A percentile compares a stretch with the other conserved stretches of the same genome.
Conservation (phyloP, 2,113 vertebrate species). For the Engystomops pustulosus region DNA sequence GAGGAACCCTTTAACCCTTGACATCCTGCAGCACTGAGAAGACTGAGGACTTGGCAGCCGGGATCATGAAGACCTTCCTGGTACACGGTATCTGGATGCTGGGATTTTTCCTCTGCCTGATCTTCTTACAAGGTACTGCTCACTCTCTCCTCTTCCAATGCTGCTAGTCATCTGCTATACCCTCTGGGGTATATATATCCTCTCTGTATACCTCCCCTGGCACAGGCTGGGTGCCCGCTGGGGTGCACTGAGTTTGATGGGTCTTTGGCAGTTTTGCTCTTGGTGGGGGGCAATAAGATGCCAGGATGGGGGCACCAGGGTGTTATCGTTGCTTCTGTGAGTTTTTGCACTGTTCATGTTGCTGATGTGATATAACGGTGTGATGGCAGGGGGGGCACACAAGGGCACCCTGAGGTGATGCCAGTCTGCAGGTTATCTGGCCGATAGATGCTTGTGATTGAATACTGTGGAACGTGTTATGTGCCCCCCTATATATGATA, state of each 20-base stretch:
- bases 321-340: too few species aligned
- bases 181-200: too few species aligned
- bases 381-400: not conserved
- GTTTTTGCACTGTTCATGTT: not conserved
- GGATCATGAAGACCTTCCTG: slow-evolving; percentile 84
- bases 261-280: not conserved
- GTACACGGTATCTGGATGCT: slow-evolving; percentile 84
- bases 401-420: slow-evolving; percentile 21
- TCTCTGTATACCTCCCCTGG: not conserved
- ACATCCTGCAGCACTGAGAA: slow-evolving; percentile 47
- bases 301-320: slow-evolving; percentile 2
- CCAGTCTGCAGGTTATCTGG: not conserved
- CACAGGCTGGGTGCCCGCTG: slow-evolving; percentile 17
- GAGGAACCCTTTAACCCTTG: slow-evolving; percentile 4
- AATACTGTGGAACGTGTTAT: too few species aligned
- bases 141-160: slow-evolving; percentile 48
- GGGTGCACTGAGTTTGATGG: slow-evolving; percentile 23
- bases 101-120: slow-evolving; percentile 82
- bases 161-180: slow-evolving; percentile 20
- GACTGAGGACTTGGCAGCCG: slow-evolving; percentile 59
- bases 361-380: not conserved
- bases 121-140: slow-evolving; percentile 81
- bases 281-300: not conserved
- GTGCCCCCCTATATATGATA: not conserved
- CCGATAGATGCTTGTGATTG: not conserved